phyloP scores from a whole-genome alignment of 2,888 invertebrate species.

The Platynereis dumerilii region DNA sequence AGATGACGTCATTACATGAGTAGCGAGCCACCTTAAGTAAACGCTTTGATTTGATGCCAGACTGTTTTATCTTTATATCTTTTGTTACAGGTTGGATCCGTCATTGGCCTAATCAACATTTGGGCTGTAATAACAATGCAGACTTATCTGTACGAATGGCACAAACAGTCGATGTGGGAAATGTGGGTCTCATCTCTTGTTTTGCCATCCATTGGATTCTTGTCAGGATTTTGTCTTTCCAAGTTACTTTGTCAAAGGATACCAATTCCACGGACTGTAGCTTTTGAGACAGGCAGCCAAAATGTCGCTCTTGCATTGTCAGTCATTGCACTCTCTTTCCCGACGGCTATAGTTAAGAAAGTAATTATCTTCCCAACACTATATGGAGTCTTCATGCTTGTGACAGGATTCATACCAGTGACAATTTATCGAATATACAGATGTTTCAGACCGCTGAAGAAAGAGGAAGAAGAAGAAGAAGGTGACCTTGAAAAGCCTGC shows the following conservation, averaged over 20 bases:
- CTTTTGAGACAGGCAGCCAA: constrained; percentile 11
- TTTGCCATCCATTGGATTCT: not conserved
- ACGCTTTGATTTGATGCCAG: no score
- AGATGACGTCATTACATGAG: no score
- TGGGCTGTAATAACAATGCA: not conserved
- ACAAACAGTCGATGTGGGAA: not conserved
- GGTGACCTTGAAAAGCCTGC: no score
- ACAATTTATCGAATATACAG: not conserved
- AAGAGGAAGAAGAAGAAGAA: no score
- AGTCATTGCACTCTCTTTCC: constrained; percentile 2
- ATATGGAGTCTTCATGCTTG: not conserved
- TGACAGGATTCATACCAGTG: not conserved
- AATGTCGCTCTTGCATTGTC: constrained; percentile 9
- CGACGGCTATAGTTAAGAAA: not conserved
- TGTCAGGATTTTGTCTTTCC: not conserved
- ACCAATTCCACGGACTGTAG: constrained; percentile 7
- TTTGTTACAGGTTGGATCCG: not conserved
- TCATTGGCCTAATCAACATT: not conserved
- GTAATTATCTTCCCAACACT: not conserved
- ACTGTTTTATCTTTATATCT: no score
- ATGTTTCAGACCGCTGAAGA: not conserved
- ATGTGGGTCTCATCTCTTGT: not conserved
- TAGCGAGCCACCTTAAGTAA: no score
- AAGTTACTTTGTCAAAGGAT: not conserved
- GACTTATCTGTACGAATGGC: constrained; percentile 2